phyloP scores from a whole-genome alignment of 2,888 invertebrate species.

The Azorinus chamasolen region DNA sequence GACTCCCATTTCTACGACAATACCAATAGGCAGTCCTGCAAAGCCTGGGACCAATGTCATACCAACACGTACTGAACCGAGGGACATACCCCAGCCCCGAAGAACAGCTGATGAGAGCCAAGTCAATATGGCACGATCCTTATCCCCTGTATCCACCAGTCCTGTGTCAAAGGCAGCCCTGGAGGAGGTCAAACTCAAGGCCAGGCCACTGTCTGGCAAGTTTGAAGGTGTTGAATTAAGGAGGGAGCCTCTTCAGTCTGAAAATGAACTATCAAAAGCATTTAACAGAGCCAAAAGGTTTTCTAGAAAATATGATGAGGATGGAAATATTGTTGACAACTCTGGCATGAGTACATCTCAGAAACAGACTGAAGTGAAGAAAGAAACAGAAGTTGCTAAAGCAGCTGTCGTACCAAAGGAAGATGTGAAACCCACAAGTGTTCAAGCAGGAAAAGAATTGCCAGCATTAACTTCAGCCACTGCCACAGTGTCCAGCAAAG shows the following conservation, averaged over 20 bases:
- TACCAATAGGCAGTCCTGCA: conserved; percentile 42
- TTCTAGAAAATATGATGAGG: conserved; percentile 64
- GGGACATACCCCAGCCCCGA: conserved; percentile 47
- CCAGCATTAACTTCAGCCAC: too few relatives aligned
- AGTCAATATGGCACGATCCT: conserved; percentile 35
- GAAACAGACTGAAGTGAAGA: conserved; percentile 3
- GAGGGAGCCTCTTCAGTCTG: conserved; percentile 19
- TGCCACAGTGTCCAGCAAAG: too few relatives aligned
- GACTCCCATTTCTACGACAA: conserved; percentile 56
- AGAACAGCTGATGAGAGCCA: conserved; percentile 29
- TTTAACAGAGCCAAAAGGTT: conserved; percentile 69
- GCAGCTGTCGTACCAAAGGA: too few relatives aligned
- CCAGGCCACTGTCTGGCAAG: conserved; percentile 50
- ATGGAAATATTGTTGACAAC: conserved; percentile 37
- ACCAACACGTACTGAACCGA: conserved; percentile 44
- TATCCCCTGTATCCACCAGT: conserved; percentile 62
- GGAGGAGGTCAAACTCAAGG: conserved; percentile 61
- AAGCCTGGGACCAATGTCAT: conserved; percentile 19
- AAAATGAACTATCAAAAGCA: conserved; percentile 67
- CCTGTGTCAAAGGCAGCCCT: conserved; percentile 54
- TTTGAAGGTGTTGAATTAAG: conserved; percentile 42
- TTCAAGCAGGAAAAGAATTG: too few relatives aligned
- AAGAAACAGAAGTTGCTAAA: background rate
- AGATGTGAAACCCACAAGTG: too few relatives aligned
- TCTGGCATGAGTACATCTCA: conserved; percentile 7